Conservation (phyloP, 2,113 vertebrate genomes). For the Lepidothrix coronata region DNA sequence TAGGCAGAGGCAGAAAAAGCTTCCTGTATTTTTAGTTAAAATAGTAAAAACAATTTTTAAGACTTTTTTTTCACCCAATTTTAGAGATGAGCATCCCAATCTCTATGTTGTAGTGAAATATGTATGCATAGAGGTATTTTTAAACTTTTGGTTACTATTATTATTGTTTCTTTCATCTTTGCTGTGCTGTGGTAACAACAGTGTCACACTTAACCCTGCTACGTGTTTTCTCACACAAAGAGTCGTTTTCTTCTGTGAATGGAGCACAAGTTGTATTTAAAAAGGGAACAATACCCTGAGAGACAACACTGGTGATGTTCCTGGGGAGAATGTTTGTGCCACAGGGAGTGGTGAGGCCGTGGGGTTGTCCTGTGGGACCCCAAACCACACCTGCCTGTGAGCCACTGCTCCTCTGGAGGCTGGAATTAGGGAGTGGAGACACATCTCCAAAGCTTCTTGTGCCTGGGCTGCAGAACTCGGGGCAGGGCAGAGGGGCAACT, state of each 20-base stretch:
- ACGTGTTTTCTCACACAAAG: not conserved
- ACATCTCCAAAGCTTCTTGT: not conserved
- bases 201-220: not conserved
- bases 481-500: not conserved
- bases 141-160: not conserved
- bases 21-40: not conserved
- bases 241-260: not conserved
- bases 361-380: not conserved
- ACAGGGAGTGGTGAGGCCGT: fast-evolving
- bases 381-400: not conserved
- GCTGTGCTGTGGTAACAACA: not conserved
- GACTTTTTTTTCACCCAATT: not conserved
- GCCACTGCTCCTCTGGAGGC: not conserved
- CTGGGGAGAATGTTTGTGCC: not conserved
- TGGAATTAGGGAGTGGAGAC: not conserved
- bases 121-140: not conserved
- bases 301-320: not conserved
- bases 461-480: not conserved
- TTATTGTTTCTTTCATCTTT: not conserved
- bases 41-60: not conserved
- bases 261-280: not conserved
- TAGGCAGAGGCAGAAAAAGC: not conserved
- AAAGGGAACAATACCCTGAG: fast-evolving
- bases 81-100: not conserved
- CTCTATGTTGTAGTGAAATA: not conserved